These are phyloP conservation scores for Lepus americanus DNA, from an alignment of 2,113 vertebrate species.

Conservation along the genomic window DNA sequence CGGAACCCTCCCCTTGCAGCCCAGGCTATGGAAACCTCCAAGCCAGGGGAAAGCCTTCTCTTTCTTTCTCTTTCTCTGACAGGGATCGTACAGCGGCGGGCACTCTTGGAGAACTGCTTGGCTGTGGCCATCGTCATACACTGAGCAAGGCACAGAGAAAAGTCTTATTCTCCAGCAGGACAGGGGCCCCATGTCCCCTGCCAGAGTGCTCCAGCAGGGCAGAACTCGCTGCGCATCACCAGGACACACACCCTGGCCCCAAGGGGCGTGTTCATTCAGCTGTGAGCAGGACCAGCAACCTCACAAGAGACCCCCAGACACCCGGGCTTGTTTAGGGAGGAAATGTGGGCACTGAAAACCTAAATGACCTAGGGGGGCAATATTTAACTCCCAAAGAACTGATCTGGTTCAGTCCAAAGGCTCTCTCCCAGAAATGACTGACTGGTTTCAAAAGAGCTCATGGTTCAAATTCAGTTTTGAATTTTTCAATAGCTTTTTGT, in stretches of 20 bases:
- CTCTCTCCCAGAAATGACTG: conserved; percentile 56
- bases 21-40: neutral
- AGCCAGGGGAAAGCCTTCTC: neutral
- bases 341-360: neutral
- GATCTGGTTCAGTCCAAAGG: neutral
- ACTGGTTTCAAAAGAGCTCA: conserved; percentile 50
- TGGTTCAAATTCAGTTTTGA: conserved; percentile 27
- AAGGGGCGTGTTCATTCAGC: neutral
- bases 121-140: neutral
- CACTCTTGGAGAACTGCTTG: neutral
- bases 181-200: neutral
- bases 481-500: neutral
- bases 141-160: neutral
- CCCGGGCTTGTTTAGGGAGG: neutral
- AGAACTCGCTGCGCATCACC: neutral
- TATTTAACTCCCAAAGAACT: neutral
- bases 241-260: neutral
- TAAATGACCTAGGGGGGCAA: neutral
- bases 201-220: neutral
- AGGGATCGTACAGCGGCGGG: neutral
- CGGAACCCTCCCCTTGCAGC: neutral
- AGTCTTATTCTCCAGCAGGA: neutral
- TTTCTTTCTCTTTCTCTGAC: neutral
- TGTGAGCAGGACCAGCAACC: neutral
- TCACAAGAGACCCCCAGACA: neutral